Percentiles rank a stretch among this genome's conserved stretches.
These are phyloP conservation scores for Peromyscus leucopus DNA, from an alignment of 2,113 vertebrate species.

Conservation along the genomic window DNA sequence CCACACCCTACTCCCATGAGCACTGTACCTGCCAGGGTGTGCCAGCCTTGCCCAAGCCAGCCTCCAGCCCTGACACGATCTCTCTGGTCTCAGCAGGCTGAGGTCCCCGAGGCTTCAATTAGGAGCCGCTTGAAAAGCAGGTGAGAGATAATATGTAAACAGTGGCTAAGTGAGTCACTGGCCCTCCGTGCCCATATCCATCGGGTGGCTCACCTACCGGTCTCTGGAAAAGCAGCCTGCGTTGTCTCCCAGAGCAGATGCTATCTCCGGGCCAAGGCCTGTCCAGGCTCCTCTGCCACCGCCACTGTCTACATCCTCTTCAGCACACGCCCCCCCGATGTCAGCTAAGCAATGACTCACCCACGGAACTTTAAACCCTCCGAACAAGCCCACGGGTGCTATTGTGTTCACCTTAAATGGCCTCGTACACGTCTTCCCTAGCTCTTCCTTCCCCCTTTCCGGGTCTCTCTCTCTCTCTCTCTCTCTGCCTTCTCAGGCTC, in stretches of 20 bases:
- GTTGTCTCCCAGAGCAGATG: neutral
- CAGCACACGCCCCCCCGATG: too few relatives aligned
- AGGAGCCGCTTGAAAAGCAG: constrained; percentile 52
- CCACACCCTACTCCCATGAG: neutral
- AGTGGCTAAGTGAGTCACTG: neutral
- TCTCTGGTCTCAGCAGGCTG: constrained; percentile 15
- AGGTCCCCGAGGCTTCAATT: constrained; percentile 37
- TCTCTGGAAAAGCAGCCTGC: neutral
- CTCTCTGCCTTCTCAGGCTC: too few relatives aligned
- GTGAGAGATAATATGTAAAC: constrained; percentile 59
- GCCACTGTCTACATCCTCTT: neutral
- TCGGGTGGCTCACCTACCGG: neutral
- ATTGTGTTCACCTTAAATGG: neutral
- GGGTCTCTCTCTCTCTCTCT: too few relatives aligned
- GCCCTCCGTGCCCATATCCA: neutral
- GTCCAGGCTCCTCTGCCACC: neutral
- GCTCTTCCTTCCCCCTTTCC: neutral
- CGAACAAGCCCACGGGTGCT: neutral
- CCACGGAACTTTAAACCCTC: neutral
- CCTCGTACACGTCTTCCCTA: neutral
- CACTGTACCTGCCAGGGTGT: neutral
- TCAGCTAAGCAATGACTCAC: neutral
- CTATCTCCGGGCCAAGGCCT: neutral
- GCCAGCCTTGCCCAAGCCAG: neutral
- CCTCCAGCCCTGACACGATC: neutral